A percentile compares a stretch with the other conserved stretches of the same genome.
phyloP scores from a whole-genome alignment of 2,797 vertebrate species.

The Tiaroga cobitis region DNA sequence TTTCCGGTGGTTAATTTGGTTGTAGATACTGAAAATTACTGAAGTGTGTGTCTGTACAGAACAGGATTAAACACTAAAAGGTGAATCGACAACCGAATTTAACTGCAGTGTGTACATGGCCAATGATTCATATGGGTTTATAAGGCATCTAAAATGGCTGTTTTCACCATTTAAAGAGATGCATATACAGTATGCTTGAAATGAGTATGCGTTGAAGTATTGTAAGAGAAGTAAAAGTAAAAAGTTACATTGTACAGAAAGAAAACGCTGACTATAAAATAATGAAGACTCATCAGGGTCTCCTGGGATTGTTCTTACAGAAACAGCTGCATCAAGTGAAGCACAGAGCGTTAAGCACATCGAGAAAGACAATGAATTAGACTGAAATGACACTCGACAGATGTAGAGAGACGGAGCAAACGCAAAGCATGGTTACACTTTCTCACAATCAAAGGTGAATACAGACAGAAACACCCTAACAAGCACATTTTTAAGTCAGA shows the following conservation, averaged over 20 bases:
- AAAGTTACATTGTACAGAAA: constrained; percentile 16
- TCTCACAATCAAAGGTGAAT: constrained; percentile 41
- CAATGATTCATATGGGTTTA: constrained; percentile 12
- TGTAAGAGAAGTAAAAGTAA: constrained; percentile 6
- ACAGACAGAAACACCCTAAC: constrained; percentile 16
- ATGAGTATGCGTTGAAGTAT: not conserved
- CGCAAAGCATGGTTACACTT: constrained; percentile 34
- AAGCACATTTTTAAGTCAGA: not conserved
- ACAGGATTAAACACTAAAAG: not conserved
- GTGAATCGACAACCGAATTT: not conserved
- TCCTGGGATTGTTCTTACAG: constrained; percentile 45
- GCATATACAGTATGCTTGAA: not conserved
- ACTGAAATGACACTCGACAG: constrained; percentile 48
- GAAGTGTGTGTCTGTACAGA: not conserved
- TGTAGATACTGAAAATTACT: not conserved
- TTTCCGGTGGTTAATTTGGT: not conserved
- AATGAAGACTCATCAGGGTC: constrained; percentile 32
- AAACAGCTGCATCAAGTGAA: constrained; percentile 52
- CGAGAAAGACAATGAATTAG: constrained; percentile 32
- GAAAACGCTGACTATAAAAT: constrained; percentile 31
- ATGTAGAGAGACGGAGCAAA: constrained; percentile 46
- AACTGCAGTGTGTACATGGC: not conserved
- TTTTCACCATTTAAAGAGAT: constrained; percentile 16
- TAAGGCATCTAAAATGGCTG: constrained; percentile 23
- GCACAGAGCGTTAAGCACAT: constrained; percentile 43